phyloP scores from a whole-genome alignment of 2,113 vertebrate species.

The Monopterus albus region DNA sequence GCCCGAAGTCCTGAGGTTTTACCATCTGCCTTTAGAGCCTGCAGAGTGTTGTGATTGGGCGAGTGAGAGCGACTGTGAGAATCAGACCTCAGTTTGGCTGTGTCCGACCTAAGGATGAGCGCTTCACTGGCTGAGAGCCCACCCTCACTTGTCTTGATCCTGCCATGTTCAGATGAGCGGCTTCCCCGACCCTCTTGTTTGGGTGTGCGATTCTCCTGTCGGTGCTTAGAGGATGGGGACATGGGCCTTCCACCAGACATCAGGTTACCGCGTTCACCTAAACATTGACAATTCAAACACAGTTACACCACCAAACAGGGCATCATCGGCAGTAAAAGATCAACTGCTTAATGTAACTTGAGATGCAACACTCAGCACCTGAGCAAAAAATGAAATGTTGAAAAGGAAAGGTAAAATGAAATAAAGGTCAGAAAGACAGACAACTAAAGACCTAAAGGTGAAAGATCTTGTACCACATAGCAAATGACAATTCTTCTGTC shows the following conservation, averaged over 20 bases:
- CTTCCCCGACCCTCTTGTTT: conserved; percentile 89
- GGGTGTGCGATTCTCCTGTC: conserved; percentile 87
- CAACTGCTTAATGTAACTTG: background rate
- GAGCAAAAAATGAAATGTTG: conserved; percentile 30
- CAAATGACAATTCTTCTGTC: conserved; percentile 1
- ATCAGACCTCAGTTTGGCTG: conserved; percentile 94
- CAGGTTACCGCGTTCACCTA: conserved; percentile 92
- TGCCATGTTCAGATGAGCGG: conserved; percentile 88
- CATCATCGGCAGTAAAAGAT: background rate
- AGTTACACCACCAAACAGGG: conserved; percentile 41
- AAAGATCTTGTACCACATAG: conserved; percentile 40
- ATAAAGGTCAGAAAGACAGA: conserved; percentile 39
- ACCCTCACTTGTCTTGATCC: conserved; percentile 85
- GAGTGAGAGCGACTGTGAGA: conserved; percentile 97
- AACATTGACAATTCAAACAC: conserved; percentile 53
- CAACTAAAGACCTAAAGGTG: conserved; percentile 24
- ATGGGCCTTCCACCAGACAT: conserved; percentile 83
- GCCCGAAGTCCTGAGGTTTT: conserved; percentile 87
- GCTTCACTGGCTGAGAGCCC: conserved; percentile 92
- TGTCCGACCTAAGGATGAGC: conserved; percentile 92
- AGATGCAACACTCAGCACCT: conserved; percentile 3
- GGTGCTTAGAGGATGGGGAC: conserved; percentile 90
- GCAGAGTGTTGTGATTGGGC: conserved; percentile 97
- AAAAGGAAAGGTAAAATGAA: conserved; percentile 43
- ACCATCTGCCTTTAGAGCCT: conserved; percentile 93